Evolutionary conservation across 1,140 invertebrate genomes (phyloP).

Genomic region (Bactericera cockerelli): DNA sequence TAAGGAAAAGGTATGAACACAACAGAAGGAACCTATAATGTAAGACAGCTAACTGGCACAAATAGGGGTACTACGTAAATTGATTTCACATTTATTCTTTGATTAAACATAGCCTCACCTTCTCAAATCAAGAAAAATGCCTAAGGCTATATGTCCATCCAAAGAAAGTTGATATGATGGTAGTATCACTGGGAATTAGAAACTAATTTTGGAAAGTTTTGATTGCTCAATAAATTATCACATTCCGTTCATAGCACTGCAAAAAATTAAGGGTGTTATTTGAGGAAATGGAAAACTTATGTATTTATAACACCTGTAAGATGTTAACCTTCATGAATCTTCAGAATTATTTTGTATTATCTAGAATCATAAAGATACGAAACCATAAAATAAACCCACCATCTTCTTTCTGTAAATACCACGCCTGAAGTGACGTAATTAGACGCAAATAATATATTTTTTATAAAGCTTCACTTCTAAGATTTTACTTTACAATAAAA

Average conservation of each 20-base stretch:
- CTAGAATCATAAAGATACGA: neutral
- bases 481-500: too few relatives aligned
- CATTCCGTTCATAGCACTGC: neutral
- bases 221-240: neutral
- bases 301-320: conserved; percentile 1
- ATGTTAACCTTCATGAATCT: conserved; percentile 4
- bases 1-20: too few relatives aligned
- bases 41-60: neutral
- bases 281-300: neutral
- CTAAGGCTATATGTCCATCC: conserved; percentile 6
- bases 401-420: conserved; percentile 5
- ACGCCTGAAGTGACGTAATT: conserved; percentile 7
- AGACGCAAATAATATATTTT: neutral
- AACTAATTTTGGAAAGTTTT: neutral
- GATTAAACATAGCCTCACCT: conserved; percentile 5
- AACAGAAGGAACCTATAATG: too few relatives aligned
- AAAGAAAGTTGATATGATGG: conserved; percentile 3
- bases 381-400: neutral
- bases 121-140: conserved; percentile 9
- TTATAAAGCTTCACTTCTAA: neutral
- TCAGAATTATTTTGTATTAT: neutral
- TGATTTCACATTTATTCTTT: conserved; percentile 1
- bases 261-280: neutral
- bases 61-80: conserved; percentile 5
- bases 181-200: conserved; percentile 1